phyloP scores from a whole-genome alignment of 2,888 invertebrate genomes.

The Diadromus collaris region DNA sequence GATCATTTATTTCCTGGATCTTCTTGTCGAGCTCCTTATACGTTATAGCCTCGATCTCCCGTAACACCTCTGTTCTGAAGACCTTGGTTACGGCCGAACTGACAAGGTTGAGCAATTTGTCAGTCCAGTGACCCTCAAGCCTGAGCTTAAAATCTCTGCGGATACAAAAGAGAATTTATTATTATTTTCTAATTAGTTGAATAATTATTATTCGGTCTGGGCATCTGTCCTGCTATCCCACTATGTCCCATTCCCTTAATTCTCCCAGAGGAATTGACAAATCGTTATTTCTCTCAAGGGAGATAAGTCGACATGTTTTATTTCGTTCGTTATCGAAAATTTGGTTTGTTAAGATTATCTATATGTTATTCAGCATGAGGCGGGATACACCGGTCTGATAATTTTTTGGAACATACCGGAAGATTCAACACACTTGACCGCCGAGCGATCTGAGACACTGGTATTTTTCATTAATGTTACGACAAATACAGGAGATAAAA shows the following conservation, averaged over 20 bases:
- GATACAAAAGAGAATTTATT: conserved; percentile 11
- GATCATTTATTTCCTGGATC: conserved; percentile 56
- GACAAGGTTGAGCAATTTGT: conserved; percentile 62
- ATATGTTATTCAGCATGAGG: not conserved
- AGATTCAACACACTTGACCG: not conserved
- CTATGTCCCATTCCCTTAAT: too few relatives aligned
- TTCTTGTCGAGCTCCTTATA: conserved; percentile 42
- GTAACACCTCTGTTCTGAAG: conserved; percentile 55
- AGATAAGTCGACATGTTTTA: not conserved
- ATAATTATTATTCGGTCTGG: conserved; percentile 3
- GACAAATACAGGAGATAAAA: not conserved
- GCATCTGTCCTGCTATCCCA: too few relatives aligned
- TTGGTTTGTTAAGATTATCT: not conserved
- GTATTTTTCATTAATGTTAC: not conserved
- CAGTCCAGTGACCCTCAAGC: conserved; percentile 64
- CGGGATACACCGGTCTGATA: not conserved
- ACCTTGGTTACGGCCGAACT: conserved; percentile 52
- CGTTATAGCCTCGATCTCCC: conserved; percentile 50
- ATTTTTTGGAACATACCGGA: not conserved
- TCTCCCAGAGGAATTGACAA: too few relatives aligned
- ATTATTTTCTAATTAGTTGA: not conserved
- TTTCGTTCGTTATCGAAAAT: not conserved
- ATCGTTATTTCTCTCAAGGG: not conserved
- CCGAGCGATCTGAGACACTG: not conserved
- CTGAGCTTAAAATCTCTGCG: conserved; percentile 62